Evolutionary conservation across 1,140 invertebrate genomes (phyloP), one percentile per base, ranked within the genome.

Genomic region (Macrotrachela quadricornifera): DNA sequence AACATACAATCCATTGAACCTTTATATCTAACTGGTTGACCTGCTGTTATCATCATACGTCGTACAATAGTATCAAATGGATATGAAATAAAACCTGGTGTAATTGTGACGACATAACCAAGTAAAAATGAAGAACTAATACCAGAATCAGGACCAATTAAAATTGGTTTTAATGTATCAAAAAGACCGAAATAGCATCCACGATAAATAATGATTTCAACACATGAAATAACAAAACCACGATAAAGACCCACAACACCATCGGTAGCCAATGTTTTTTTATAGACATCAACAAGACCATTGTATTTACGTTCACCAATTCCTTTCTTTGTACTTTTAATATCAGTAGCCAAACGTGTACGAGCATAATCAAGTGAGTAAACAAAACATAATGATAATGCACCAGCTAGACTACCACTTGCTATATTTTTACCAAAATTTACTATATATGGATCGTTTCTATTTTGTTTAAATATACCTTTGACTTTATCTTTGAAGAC

Each of bases 111-210:
- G 61, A 58, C 56, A 51, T 70, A 63, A 46, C 85, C 85, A 70
- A 91, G 85, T 62, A 77, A 72, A 77, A 83, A 91, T 62, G 80
- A 85, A 60, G 86, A 73, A 53, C 85, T 71, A 64, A 90, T 73
- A 47, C 80, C 79, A 59, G 82, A 83, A 67, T 80, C 80, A 64
- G 87, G 79, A 46, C 63, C 64, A 57, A 83, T 79, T 60, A 85
- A 68, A 75, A 83, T 79, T 58, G 80, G 82, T 70, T 82, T 85
- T 51, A 81, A 78, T 41, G 86, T 91, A 72, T 94, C 87, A 70
- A 84, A 94, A 72, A 85, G 80, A 60, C 87, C 87, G 70, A 94
- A 94, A 76, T 90, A 94, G 58, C 81, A 78, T 30, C 85, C 87
- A 67, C 85, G 63, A 64, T 73, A 73, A 14, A 71, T 64, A 43